Conservation (phyloP, 2,888 invertebrate genomes). For the Drosophila prolongata region DNA sequence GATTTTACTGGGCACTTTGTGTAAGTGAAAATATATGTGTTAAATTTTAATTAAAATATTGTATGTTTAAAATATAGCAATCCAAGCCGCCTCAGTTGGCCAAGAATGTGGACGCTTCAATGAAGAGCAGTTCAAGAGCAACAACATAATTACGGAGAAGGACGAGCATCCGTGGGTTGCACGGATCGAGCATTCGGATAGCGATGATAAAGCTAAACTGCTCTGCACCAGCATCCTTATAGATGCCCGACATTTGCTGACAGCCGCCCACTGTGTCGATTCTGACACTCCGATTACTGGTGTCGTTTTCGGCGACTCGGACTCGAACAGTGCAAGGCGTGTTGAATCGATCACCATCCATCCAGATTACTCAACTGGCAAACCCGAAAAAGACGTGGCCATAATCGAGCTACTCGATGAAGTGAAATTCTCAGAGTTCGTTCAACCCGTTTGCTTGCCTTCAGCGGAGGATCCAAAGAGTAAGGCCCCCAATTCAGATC, state of each 20-base stretch:
- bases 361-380: not conserved
- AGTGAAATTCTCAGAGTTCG: not conserved
- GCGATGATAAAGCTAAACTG: not conserved
- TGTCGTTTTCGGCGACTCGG: constrained; percentile 22
- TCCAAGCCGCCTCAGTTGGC: not conserved
- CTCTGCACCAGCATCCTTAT: constrained; percentile 19
- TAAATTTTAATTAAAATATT: not conserved
- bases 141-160: not conserved
- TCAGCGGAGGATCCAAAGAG: not conserved
- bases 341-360: not conserved
- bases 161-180: constrained; percentile 35
- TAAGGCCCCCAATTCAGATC: not conserved
- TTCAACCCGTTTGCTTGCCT: constrained; percentile 27
- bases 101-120: constrained; percentile 23
- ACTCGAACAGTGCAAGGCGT: not conserved
- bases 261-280: constrained; percentile 22
- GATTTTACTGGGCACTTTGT: not conserved
- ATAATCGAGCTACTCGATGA: constrained; percentile 3
- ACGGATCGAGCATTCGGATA: not conserved
- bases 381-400: constrained; percentile 11
- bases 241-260: constrained; percentile 15
- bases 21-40: not conserved
- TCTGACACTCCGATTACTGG: not conserved
- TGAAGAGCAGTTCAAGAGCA: constrained; percentile 16
- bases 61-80: not conserved